These are phyloP conservation scores for Paedocypris sp. DNA, from an alignment of 2,113 vertebrate species.

Conservation along the genomic window DNA sequence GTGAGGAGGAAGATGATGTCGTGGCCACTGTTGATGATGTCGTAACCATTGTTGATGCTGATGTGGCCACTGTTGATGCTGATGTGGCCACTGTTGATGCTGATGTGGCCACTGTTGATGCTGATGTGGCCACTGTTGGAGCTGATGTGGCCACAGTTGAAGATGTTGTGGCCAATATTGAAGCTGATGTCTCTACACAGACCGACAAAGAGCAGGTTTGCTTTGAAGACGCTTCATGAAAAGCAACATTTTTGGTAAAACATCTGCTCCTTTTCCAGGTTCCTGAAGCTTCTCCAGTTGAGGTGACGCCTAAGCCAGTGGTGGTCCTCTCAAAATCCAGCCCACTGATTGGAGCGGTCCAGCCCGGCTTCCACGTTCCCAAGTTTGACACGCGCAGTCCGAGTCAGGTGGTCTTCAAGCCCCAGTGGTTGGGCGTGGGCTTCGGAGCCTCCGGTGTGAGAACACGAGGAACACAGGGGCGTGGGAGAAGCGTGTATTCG, in stretches of 20 bases:
- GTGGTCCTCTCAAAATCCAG: neutral
- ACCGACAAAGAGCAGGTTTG: slow-evolving; percentile 4
- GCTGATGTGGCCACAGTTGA: neutral
- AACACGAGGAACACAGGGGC: slow-evolving; percentile 44
- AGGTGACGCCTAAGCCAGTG: neutral
- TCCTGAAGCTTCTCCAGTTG: neutral
- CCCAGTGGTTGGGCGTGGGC: slow-evolving; percentile 64
- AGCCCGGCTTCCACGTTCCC: slow-evolving; percentile 42
- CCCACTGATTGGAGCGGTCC: neutral
- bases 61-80: neutral
- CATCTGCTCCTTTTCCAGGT: neutral
- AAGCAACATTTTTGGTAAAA: neutral
- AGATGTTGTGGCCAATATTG: neutral
- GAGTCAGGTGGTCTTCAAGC: slow-evolving; percentile 63
- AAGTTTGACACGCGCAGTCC: slow-evolving; percentile 56
- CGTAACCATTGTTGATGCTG: neutral
- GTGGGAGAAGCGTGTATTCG: slow-evolving; percentile 43
- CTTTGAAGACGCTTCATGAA: neutral
- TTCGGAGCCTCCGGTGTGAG: slow-evolving; percentile 51
- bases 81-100: neutral
- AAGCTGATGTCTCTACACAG: neutral
- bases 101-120: neutral
- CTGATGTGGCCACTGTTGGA: neutral
- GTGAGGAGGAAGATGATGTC: neutral
- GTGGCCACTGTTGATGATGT: neutral